Percentiles rank a stretch among this genome's conserved stretches.
Conservation (phyloP, 2,113 vertebrate species). For the Apodemus speciosus region DNA sequence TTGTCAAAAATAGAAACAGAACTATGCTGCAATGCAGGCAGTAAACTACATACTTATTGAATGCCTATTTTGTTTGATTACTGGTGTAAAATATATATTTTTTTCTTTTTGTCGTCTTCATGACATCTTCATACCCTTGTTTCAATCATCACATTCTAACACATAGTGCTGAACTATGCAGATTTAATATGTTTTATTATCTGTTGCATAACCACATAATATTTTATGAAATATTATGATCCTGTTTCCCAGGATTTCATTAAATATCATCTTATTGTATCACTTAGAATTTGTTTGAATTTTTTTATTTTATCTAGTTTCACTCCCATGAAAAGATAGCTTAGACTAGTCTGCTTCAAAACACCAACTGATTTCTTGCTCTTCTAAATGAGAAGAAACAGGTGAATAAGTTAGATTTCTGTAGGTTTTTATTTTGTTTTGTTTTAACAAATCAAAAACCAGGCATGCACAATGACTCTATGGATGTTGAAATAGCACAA, state of each 20-base stretch:
- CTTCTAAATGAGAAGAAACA: neutral
- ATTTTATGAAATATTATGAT: neutral
- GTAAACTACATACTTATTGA: neutral
- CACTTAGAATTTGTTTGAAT: neutral
- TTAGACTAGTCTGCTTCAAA: accelerated
- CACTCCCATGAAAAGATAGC: neutral
- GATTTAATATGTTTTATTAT: neutral
- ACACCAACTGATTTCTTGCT: neutral
- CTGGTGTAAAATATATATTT: neutral
- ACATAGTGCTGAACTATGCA: neutral
- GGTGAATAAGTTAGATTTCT: neutral
- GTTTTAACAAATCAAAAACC: neutral
- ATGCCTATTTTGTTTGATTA: neutral
- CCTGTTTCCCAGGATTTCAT: neutral
- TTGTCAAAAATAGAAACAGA: neutral
- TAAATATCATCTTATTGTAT: neutral
- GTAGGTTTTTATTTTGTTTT: neutral
- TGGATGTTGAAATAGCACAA: too few relatives aligned
- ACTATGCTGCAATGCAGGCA: neutral
- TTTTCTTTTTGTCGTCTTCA: neutral
- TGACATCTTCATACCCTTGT: neutral
- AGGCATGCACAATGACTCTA: neutral
- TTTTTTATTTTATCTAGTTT: neutral
- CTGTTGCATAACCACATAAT: neutral
- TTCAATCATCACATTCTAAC: neutral